Conservation (phyloP, 2,888 invertebrate species). For the Dugesia japonica region DNA sequence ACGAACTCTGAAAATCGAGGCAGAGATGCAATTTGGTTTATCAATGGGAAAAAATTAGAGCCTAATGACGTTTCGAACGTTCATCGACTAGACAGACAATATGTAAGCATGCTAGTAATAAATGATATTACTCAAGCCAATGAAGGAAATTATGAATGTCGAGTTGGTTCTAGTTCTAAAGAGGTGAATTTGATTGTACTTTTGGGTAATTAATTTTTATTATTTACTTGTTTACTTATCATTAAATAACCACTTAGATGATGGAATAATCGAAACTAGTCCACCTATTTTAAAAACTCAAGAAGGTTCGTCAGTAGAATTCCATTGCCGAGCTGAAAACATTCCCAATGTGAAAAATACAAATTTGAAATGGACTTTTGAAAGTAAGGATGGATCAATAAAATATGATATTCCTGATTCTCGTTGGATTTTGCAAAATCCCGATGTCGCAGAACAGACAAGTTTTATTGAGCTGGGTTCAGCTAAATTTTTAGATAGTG, state of each 20-base stretch:
- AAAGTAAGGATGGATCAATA: neutral
- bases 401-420: neutral
- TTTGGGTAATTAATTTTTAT: neutral
- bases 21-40: neutral
- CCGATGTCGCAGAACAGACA: neutral
- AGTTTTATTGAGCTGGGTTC: neutral
- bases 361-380: constrained; percentile 17
- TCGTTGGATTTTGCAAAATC: neutral
- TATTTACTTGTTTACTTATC: neutral
- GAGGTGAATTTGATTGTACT: neutral
- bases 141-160: constrained; percentile 22
- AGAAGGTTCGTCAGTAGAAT: neutral
- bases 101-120: neutral
- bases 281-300: neutral
- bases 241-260: neutral
- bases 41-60: neutral
- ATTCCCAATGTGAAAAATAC: neutral
- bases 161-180: neutral
- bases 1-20: neutral
- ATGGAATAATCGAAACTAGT: constrained; percentile 1
- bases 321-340: neutral
- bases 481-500: neutral
- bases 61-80: neutral
- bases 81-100: neutral
- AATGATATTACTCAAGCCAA: neutral